Evolutionary conservation across 2,888 invertebrate genomes (phyloP), one percentile per base, ranked within the genome.

Genomic region (Carabus problematicus): DNA sequence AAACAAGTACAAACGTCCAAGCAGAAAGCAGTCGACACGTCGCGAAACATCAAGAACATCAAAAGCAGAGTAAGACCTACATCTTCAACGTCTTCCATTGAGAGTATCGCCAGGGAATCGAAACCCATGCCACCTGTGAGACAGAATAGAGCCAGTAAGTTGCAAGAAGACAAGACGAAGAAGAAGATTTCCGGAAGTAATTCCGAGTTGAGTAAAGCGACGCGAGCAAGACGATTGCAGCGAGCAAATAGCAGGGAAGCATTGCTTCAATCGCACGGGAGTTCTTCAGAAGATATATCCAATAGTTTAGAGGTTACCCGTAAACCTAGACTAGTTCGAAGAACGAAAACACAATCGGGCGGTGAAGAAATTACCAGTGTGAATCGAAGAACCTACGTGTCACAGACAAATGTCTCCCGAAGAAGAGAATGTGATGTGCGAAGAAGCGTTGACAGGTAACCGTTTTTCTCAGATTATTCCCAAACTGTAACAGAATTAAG

Each of bases 181-280:
- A 76, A 74, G 71, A 75, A 75, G 72, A 74, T 75, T 39, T 58
- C 69, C 60, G 72, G 62, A 69, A 74, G 71, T 71, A 76, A 75
- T 64, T 71, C 75, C 1, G 70, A 76, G 6, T 72, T 73, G 1
- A 63, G 67, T 47, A 77, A 77, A 73, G 78, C 79, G 7, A 78
- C 77, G 1, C 81, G 80, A 75, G 83, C 84, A 1, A 75, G 85
- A 69, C 75, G 84, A 64, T 73, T 85, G 43, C 84, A 85, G 72
- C 77, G 85, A 63, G 84, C 85, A 7, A 84, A 81, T 71, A 85
- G 84, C 72, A 78, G 84, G 71, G 85, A 85, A 73, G 82, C 82
- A 54, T 75, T 83, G 42, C 76, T 84, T 14, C 82, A 83, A 71
- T 80, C 81, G 1, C 83, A 83, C 72, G 84, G 83, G 12, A 85